A percentile compares a stretch with the other conserved stretches of the same genome.
These are phyloP conservation scores for Sesia apiformis DNA, from an alignment of 2,888 invertebrate species.

Conservation along the genomic window DNA sequence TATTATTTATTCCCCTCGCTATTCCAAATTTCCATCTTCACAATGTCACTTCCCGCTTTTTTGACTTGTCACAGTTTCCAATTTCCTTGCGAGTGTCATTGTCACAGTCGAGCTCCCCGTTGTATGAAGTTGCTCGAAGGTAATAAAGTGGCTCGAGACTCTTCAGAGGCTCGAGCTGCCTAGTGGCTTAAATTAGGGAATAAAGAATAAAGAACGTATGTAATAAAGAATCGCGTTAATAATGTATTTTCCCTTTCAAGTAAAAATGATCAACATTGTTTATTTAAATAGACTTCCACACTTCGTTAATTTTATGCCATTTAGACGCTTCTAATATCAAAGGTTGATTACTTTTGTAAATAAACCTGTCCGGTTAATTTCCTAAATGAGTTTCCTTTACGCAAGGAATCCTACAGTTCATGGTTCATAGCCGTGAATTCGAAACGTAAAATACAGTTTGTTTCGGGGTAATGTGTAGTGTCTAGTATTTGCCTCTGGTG, in stretches of 20 bases:
- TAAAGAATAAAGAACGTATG: too few relatives aligned
- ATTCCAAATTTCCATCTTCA: slow-evolving; percentile 10
- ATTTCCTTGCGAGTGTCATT: slow-evolving; percentile 18
- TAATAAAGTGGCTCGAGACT: slow-evolving; percentile 1
- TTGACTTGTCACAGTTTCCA: slow-evolving; percentile 31
- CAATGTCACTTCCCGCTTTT: slow-evolving; percentile 14
- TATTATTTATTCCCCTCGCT: too few relatives aligned
- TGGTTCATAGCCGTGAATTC: slow-evolving; percentile 17
- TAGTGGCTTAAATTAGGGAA: too few relatives aligned
- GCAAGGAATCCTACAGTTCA: slow-evolving; percentile 22
- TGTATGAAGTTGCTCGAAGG: neutral
- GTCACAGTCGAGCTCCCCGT: neutral
- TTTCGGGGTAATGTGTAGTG: neutral
- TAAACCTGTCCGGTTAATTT: slow-evolving; percentile 13
- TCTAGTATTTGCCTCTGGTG: too few relatives aligned
- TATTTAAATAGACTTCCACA: neutral
- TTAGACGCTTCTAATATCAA: slow-evolving; percentile 13
- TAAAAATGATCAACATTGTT: neutral
- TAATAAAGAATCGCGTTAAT: too few relatives aligned
- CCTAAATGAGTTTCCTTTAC: slow-evolving; percentile 30
- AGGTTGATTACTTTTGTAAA: slow-evolving; percentile 11
- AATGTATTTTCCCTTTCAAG: too few relatives aligned
- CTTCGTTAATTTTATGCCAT: slow-evolving; percentile 12
- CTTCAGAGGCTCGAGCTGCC: neutral
- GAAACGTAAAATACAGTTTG: slow-evolving; percentile 16